Base-by-base conservation (phyloP, 2,888 invertebrate genomes). In the Parnassius apollo region DNA sequence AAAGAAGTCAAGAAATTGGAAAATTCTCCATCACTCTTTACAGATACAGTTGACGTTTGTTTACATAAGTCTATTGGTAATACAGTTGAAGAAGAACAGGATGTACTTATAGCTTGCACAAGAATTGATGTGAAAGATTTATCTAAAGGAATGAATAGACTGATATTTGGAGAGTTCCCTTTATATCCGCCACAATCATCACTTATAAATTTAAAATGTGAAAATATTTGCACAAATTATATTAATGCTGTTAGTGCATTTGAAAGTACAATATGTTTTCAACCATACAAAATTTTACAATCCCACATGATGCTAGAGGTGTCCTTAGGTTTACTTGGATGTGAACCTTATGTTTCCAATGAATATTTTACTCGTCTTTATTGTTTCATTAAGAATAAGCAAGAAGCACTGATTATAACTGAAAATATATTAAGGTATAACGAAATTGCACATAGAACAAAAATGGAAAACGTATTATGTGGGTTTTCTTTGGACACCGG, bases 401-500 rank as follows among this genome's bases (percentile, higher is more conserved):
- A 76, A 0, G 69, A 75, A 13, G 67, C 78, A 3, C 77, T 76
- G 68, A 46, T 66, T 9, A 67, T 87, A 49, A 59, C 86, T 13
- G 69, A 69, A 52, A 66, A 69, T 65, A 78, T 91, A 52, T 69
- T 70, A 11, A 76, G 80, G 48, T 91, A 91, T 66, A 79, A 81
- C 48, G 66, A 71, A 2, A 56, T 76, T 11, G 46, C 71, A 12
- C 35, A 59, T 42, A 64, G 63, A 11, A 70, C 66, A 1, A 69
- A 65, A 7, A 75, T 45, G 62, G 66, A 75, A 9, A 73, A 80
- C 9, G 59, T 80, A 46, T 63, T 91, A 48, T 84, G 90, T 25
- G 91, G 91, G 4, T 91, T 90, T 69, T 81, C 79, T 42, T 25
- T 90, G n/a, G 88, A 91, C 67, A 78, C 80, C 1, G 86, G 88